Evolutionary conservation across 2,113 vertebrate species (phyloP).

Genomic region (Rhinolophus ferrumequinum): DNA sequence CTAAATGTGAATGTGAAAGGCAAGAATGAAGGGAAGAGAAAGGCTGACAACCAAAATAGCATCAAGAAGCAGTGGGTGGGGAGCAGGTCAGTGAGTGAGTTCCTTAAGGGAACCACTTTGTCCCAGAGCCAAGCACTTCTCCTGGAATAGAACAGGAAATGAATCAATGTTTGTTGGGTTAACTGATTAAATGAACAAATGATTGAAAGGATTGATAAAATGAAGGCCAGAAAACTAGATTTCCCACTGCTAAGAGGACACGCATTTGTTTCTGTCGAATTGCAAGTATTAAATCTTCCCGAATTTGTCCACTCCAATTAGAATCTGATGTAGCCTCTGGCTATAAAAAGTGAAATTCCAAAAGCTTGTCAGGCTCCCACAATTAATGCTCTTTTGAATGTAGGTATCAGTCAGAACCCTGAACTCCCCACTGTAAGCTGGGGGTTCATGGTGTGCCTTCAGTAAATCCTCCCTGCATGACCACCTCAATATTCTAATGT

Average conservation of each 20-base stretch:
- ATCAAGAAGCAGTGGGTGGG: background rate
- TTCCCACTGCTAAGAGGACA: background rate
- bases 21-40: background rate
- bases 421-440: background rate
- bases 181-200: background rate
- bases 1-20: background rate
- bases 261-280: background rate
- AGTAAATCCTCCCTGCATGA: background rate
- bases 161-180: background rate
- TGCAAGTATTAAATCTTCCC: constrained; percentile 23
- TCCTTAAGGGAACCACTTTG: background rate
- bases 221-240: background rate
- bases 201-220: background rate
- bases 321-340: background rate
- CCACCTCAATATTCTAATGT: background rate
- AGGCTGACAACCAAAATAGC: no score
- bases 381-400: background rate
- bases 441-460: background rate
- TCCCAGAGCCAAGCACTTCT: background rate
- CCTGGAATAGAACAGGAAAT: background rate
- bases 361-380: background rate
- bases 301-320: background rate
- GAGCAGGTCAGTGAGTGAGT: background rate
- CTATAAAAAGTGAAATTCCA: background rate
- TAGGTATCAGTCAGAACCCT: background rate